Conservation (phyloP, 2,888 invertebrate species). For the Metacarcinus magister region DNA sequence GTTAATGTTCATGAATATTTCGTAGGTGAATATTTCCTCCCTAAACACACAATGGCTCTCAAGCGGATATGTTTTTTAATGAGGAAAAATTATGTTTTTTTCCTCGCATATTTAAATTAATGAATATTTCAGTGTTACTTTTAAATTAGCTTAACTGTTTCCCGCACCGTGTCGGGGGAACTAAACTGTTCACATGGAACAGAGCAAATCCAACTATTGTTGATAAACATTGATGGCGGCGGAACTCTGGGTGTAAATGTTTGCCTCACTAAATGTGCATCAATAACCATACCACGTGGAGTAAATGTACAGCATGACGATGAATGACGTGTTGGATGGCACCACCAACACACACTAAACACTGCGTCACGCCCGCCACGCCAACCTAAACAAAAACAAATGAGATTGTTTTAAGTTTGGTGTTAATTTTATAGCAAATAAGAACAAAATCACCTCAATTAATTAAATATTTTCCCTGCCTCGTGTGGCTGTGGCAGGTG, state of each 20-base stretch:
- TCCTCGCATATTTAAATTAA: background rate
- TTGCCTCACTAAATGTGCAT: background rate
- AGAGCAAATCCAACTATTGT: background rate
- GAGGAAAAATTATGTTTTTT: background rate
- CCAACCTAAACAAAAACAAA: too few relatives aligned
- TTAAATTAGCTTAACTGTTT: background rate
- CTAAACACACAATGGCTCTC: background rate
- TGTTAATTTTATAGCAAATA: background rate
- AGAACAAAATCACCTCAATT: background rate
- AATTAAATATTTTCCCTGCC: background rate
- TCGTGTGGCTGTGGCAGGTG: background rate
- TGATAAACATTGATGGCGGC: background rate
- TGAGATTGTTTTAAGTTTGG: background rate
- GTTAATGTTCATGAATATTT: background rate
- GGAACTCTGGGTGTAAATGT: background rate
- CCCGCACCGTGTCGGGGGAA: background rate
- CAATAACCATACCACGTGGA: background rate
- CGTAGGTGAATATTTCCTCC: background rate
- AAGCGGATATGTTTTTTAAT: slow-evolving; percentile 30
- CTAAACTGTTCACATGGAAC: background rate
- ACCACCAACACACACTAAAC: too few relatives aligned
- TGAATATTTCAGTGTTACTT: background rate
- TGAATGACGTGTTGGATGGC: background rate
- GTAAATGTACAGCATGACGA: background rate
- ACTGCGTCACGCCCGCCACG: too few relatives aligned